phyloP scores from a whole-genome alignment of 2,113 vertebrate species.

The Paraplagusia blochii region DNA sequence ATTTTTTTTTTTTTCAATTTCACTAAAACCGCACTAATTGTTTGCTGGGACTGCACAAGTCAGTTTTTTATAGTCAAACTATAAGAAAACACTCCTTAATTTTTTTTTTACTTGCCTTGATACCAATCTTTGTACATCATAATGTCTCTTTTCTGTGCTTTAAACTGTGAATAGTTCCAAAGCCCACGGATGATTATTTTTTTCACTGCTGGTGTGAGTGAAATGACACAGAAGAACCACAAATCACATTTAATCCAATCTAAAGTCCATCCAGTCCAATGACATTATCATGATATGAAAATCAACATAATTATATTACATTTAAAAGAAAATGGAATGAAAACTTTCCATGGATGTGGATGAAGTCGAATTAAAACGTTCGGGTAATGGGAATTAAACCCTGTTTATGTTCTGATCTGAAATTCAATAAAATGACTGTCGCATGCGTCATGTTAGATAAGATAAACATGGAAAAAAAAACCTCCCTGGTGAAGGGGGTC shows the following conservation, averaged over 20 bases:
- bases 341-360: constrained; percentile 17
- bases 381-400: constrained; percentile 18
- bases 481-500: constrained; percentile 18
- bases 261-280: constrained; percentile 39
- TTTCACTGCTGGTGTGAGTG: constrained; percentile 9
- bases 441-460: constrained; percentile 16
- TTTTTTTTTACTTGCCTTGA: constrained; percentile 8
- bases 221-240: constrained; percentile 40
- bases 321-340: constrained; percentile 24
- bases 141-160: constrained; percentile 19
- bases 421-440: constrained; percentile 10
- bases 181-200: constrained; percentile 24
- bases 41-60: constrained; percentile 26
- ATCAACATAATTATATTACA: constrained; percentile 38
- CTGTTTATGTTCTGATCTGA: constrained; percentile 32
- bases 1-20: constrained; percentile 32
- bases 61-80: constrained; percentile 18
- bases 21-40: constrained; percentile 34
- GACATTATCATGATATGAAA: constrained; percentile 36
- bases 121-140: constrained; percentile 31
- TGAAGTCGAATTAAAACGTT: constrained; percentile 3
- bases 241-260: constrained; percentile 54
- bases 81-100: constrained; percentile 29
- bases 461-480: constrained; percentile 16
- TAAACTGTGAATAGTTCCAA: constrained; percentile 33